Conservation (phyloP, 1,140 invertebrate genomes). For the Drosophila parvula region DNA sequence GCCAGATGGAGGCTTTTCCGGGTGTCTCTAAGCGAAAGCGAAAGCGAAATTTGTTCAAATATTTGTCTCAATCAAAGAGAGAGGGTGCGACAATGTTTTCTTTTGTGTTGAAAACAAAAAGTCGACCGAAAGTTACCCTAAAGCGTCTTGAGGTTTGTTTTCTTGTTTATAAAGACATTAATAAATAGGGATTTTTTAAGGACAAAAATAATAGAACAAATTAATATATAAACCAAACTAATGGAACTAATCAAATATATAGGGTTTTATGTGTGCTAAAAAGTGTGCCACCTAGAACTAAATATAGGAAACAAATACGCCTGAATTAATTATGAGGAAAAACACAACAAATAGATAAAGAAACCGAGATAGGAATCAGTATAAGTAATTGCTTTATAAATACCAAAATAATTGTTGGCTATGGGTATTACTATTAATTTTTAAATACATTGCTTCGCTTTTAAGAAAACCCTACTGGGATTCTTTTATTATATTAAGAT, state of each 20-base stretch:
- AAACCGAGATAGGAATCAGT: background rate
- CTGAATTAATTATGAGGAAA: too few species aligned
- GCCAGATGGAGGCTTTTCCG: slow-evolving; percentile 2
- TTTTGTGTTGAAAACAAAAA: background rate
- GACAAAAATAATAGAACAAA: too few species aligned
- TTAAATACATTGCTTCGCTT: background rate
- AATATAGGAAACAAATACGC: too few species aligned
- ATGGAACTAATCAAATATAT: too few species aligned
- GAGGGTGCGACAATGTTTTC: slow-evolving; percentile 18
- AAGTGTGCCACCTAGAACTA: too few species aligned
- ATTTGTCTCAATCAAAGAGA: slow-evolving; percentile 74
- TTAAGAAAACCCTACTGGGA: background rate
- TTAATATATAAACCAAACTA: too few species aligned
- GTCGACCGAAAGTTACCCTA: background rate
- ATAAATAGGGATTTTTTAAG: too few species aligned
- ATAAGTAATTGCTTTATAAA: background rate
- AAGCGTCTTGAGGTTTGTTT: too few species aligned
- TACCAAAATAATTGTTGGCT: background rate
- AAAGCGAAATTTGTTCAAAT: slow-evolving; percentile 71
- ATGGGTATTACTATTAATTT: background rate
- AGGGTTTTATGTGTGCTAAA: too few species aligned
- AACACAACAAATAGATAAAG: too few species aligned
- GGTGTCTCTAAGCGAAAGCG: slow-evolving; percentile 19
- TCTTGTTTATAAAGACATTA: too few species aligned
- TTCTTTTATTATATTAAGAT: background rate